A percentile compares a stretch with the other conserved stretches of the same genome.
phyloP scores from a whole-genome alignment of 2,797 vertebrate species.

The Discoglossus pictus region DNA sequence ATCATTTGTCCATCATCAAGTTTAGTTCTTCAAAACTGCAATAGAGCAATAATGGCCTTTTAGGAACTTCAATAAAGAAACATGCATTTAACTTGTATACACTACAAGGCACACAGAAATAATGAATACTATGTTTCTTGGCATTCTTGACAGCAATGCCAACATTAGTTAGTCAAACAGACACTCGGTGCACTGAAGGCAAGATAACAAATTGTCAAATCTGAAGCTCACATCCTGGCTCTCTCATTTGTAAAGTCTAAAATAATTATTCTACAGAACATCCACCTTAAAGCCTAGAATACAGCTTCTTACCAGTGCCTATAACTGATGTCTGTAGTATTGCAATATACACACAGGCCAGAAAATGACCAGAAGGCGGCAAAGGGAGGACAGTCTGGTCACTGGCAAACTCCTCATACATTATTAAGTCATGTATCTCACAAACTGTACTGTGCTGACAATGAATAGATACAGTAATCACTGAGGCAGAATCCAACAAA shows the following conservation, averaged over 20 bases:
- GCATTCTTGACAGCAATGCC: too few species aligned
- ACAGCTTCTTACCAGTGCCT: background rate
- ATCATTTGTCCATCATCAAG: too few species aligned
- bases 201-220: background rate
- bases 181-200: background rate
- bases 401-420: slow-evolving; percentile 7
- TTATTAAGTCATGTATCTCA: slow-evolving; percentile 17
- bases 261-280: slow-evolving; percentile 4
- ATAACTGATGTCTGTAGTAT: background rate
- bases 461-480: slow-evolving; percentile 9
- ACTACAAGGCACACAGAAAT: too few species aligned
- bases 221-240: too few species aligned
- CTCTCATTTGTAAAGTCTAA: background rate
- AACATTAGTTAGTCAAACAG: too few species aligned
- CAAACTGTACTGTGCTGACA: background rate
- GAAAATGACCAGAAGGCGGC: slow-evolving; percentile 2
- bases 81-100: too few species aligned
- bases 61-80: too few species aligned
- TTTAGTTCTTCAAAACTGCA: too few species aligned
- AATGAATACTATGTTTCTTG: too few species aligned
- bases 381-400: background rate
- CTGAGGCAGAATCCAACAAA: slow-evolving; percentile 14
- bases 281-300: background rate
- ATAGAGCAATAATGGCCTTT: too few species aligned
- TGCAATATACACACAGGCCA: background rate